A percentile compares a stretch with the other conserved stretches of the same genome.
Conservation (phyloP, 2,888 invertebrate species). For the Lasioglossum pauxillum region DNA sequence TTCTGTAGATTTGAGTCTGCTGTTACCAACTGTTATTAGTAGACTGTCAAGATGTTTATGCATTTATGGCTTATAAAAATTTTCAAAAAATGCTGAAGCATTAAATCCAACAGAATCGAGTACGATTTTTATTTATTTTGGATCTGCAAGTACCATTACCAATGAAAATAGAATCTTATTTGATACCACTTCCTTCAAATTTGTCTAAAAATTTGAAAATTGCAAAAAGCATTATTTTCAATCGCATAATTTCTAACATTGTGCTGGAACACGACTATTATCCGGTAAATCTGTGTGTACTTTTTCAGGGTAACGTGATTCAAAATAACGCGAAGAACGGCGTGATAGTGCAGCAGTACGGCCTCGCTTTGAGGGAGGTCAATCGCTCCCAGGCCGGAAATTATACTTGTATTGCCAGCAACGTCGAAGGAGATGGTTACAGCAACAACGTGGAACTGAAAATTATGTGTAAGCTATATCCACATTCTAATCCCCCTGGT, state of each 20-base stretch:
- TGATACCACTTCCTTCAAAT: too few species aligned
- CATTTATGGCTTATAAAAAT: too few species aligned
- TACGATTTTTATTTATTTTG: too few species aligned
- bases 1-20: too few species aligned
- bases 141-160: too few species aligned
- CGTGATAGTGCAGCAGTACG: conserved; percentile 94
- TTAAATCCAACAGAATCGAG: too few species aligned
- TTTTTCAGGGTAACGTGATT: conserved; percentile 91
- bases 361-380: conserved; percentile 92
- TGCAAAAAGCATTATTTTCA: too few species aligned
- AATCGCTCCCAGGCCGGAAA: conserved; percentile 93
- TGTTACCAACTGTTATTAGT: too few species aligned
- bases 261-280: not conserved
- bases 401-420: conserved; percentile 95
- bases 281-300: not conserved
- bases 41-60: too few species aligned
- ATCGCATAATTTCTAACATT: not conserved
- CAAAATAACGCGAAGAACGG: conserved; percentile 94
- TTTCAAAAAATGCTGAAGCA: too few species aligned
- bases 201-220: too few species aligned
- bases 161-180: too few species aligned
- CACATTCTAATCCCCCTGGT: not conserved
- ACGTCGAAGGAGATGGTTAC: conserved; percentile 95
- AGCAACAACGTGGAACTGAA: conserved; percentile 92
- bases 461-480: conserved; percentile 93